Conservation (phyloP, 2,113 vertebrate genomes). For the Oenanthe melanoleuca region DNA sequence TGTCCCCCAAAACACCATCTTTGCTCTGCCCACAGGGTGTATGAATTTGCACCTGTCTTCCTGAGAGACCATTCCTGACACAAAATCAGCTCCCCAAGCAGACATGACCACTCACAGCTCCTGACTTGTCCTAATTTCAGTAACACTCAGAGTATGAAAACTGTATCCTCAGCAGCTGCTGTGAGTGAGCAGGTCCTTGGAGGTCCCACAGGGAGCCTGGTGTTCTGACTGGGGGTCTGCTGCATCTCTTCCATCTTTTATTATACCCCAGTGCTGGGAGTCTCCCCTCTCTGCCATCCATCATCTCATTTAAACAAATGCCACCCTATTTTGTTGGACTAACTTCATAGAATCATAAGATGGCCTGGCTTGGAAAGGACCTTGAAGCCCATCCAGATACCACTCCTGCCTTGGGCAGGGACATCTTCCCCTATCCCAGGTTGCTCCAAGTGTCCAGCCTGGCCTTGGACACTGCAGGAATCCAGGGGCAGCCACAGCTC, state of each 20-base stretch:
- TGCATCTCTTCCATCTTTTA: background rate
- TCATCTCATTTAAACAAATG: background rate
- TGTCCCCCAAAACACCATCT: background rate
- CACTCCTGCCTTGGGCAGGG: background rate
- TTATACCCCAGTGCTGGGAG: background rate
- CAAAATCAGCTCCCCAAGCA: background rate
- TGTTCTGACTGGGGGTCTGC: background rate
- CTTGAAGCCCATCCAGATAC: background rate
- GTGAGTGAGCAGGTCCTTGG: background rate
- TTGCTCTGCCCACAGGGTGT: background rate
- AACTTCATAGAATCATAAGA: background rate
- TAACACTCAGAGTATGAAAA: background rate
- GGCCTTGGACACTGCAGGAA: background rate
- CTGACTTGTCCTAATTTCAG: background rate
- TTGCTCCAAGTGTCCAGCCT: accelerated
- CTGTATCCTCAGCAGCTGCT: background rate
- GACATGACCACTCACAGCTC: background rate
- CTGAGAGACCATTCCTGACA: background rate
- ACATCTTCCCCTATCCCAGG: background rate
- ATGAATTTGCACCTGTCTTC: background rate
- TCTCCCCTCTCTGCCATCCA: background rate
- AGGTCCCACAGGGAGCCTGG: background rate
- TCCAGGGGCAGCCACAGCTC: background rate
- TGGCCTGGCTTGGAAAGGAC: background rate
- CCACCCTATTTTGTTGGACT: background rate